Evolutionary conservation across 2,888 invertebrate species (phyloP).

Genomic region (Nephrotoma guestfalica): DNA sequence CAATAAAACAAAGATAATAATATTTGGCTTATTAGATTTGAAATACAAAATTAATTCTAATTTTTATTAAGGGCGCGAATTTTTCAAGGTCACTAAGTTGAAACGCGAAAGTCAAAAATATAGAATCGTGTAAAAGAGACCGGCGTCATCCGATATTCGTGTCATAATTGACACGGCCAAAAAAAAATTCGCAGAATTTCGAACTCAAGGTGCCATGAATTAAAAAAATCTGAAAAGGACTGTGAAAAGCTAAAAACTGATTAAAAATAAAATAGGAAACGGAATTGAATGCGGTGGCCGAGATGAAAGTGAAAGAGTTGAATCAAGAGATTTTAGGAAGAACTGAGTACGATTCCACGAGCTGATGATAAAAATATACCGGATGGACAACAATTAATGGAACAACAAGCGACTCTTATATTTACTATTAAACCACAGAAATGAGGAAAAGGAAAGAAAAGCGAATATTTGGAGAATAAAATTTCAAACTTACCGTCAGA

Average conservation of each 20-base stretch:
- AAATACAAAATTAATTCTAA: no score
- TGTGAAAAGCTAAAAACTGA: slow-evolving; percentile 59
- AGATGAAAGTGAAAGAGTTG: slow-evolving; percentile 26
- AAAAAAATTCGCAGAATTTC: slow-evolving; percentile 41
- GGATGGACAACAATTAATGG: slow-evolving; percentile 49
- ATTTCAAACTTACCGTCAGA: slow-evolving; percentile 35
- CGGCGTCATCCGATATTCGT: slow-evolving; percentile 76
- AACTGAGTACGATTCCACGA: slow-evolving; percentile 20
- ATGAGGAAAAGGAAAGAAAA: slow-evolving; percentile 37
- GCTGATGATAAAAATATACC: slow-evolving; percentile 7
- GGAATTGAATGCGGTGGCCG: slow-evolving; percentile 33
- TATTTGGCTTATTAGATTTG: no score
- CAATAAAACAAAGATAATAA: no score
- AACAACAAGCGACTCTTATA: slow-evolving; percentile 58
- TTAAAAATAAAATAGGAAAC: slow-evolving; percentile 49
- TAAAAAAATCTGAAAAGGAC: slow-evolving; percentile 53
- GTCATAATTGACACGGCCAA: slow-evolving; percentile 47
- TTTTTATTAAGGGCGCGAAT: no score
- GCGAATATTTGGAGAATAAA: slow-evolving; percentile 29
- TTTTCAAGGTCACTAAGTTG: no score
- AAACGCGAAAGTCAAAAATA: slow-evolving; percentile 45
- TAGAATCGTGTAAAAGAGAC: slow-evolving; percentile 68
- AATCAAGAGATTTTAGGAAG: slow-evolving; percentile 22
- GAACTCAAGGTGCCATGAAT: slow-evolving; percentile 49
- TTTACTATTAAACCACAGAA: slow-evolving; percentile 60